phyloP scores from a whole-genome alignment of 1,140 invertebrate species.

The Drosophila nannoptera region DNA sequence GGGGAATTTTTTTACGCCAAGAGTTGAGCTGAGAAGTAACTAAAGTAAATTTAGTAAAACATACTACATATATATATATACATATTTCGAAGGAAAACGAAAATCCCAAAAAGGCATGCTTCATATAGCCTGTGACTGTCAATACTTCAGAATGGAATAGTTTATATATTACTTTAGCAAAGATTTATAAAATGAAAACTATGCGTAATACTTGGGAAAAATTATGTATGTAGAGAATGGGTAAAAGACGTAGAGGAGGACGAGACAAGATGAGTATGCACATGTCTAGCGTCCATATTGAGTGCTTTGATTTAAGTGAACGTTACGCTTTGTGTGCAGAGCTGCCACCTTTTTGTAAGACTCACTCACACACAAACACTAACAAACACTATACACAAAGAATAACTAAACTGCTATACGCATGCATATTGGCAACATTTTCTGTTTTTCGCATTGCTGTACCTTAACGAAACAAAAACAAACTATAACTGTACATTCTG shows the following conservation, averaged over 20 bases:
- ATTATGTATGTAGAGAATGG: slow-evolving; percentile 37
- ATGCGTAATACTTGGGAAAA: slow-evolving; percentile 20
- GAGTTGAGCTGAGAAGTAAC: slow-evolving; percentile 31
- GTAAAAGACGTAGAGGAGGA: slow-evolving; percentile 8
- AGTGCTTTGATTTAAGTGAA: slow-evolving; percentile 66
- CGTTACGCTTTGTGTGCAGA: slow-evolving; percentile 69
- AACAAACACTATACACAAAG: slow-evolving; percentile 22
- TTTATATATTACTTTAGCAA: slow-evolving; percentile 75
- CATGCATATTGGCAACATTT: slow-evolving; percentile 58
- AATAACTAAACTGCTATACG: slow-evolving; percentile 23
- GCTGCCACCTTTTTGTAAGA: slow-evolving; percentile 64
- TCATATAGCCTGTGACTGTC: slow-evolving; percentile 78
- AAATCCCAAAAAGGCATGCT: slow-evolving; percentile 57
- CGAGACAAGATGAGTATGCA: slow-evolving; percentile 23
- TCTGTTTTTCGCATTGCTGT: slow-evolving; percentile 70
- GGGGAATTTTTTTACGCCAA: slow-evolving; percentile 68
- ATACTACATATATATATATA: slow-evolving; percentile 66
- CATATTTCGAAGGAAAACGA: slow-evolving; percentile 52
- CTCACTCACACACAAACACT: slow-evolving; percentile 22
- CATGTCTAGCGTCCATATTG: slow-evolving; percentile 55
- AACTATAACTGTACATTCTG: slow-evolving; percentile 71
- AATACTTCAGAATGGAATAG: slow-evolving; percentile 76
- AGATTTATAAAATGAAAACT: slow-evolving; percentile 57
- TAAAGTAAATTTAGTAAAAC: slow-evolving; percentile 58
- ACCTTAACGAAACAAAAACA: slow-evolving; percentile 56